A percentile compares a stretch with the other conserved stretches of the same genome.
These are phyloP conservation scores for Heteromormyrus szaboi DNA, from an alignment of 2,797 vertebrate species.

Conservation along the genomic window DNA sequence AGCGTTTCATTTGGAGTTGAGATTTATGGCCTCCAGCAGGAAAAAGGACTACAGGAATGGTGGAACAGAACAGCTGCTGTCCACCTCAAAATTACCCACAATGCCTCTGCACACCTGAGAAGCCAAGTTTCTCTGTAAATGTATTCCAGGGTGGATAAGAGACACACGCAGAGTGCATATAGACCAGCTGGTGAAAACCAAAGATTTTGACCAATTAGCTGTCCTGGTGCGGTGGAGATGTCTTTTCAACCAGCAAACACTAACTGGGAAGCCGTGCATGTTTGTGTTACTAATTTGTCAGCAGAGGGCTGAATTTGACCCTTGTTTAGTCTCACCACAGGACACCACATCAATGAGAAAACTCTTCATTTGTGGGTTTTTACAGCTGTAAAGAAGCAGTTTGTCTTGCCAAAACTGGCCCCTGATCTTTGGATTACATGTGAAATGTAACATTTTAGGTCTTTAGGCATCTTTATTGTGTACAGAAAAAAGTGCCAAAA, in stretches of 20 bases:
- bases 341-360: background rate
- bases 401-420: background rate
- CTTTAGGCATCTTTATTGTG: background rate
- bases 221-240: background rate
- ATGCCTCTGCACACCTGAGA: background rate
- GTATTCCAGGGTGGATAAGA: background rate
- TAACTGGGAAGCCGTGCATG: background rate
- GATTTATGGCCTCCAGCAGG: background rate
- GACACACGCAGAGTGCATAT: background rate
- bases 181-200: background rate
- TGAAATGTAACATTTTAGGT: background rate
- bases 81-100: background rate
- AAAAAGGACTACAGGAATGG: background rate
- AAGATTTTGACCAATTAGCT: background rate
- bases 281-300: background rate
- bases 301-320: background rate
- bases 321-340: background rate
- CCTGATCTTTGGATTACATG: background rate
- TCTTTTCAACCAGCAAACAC: background rate
- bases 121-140: background rate
- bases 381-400: background rate
- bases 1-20: background rate
- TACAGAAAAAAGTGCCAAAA: constrained; percentile 1
- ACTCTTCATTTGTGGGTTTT: background rate
- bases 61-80: background rate